Conservation (phyloP, 1,140 invertebrate species). For the Halesus radiatus region DNA sequence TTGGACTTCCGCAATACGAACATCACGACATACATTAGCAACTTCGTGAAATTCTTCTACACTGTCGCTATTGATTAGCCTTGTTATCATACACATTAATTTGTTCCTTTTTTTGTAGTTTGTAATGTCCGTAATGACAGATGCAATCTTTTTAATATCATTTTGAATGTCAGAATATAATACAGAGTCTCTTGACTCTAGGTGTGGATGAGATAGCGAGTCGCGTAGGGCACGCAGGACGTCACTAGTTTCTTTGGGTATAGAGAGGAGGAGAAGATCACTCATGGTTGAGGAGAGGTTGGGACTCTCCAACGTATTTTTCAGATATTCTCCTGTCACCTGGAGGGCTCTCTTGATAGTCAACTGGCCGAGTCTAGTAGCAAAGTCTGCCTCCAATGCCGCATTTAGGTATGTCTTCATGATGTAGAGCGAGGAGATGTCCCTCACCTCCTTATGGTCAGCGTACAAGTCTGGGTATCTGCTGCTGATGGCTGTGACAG, state of each 20-base stretch:
- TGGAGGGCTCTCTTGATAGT: constrained; percentile 1
- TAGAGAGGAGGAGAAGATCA: neutral
- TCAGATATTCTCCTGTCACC: constrained; percentile 10
- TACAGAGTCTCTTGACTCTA: neutral
- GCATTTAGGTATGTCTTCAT: neutral
- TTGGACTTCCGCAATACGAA: neutral
- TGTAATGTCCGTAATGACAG: neutral
- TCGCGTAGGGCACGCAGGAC: neutral
- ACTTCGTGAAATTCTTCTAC: neutral
- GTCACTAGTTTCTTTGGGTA: neutral
- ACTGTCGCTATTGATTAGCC: neutral
- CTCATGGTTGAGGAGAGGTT: neutral
- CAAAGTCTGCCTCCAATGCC: neutral
- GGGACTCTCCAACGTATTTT: constrained; percentile 1
- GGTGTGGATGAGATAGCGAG: neutral
- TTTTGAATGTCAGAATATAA: neutral
- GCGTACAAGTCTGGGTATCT: neutral
- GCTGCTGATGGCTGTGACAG: neutral
- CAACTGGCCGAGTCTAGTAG: neutral
- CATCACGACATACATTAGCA: neutral
- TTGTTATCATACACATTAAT: neutral
- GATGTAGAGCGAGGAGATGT: neutral
- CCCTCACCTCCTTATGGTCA: neutral
- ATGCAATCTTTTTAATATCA: neutral
- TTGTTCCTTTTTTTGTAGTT: neutral